Base-by-base conservation (phyloP, 1,140 invertebrate genomes). In the Drosophila bifasciata region DNA sequence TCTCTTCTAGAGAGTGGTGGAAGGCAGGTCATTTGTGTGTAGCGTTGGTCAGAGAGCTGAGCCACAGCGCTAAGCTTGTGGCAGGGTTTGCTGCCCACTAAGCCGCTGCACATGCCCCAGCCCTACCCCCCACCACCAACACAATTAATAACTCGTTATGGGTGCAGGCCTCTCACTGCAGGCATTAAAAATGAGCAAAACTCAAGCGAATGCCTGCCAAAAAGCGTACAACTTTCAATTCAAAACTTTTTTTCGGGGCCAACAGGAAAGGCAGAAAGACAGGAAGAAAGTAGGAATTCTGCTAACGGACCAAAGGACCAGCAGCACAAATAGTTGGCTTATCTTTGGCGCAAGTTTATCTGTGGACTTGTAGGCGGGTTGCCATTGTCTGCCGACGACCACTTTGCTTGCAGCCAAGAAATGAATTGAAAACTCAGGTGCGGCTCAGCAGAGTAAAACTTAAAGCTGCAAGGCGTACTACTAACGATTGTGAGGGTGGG, bases 361-460 rank as follows among this genome's bases (percentile, higher is more conserved):
- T 62, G 64, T n/a, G 44, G 52, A 25, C 39, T 52, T 32, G 43
- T 6, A 74, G 52, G 28, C 28, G 28, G 28, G 28, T 32, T 32
- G 8, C 76, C 69, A 83, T 83, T 78, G 78, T 77, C 68, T 46
- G 68, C 48, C 28, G 8, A 0, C 28, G 8, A 9, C 28, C 49
- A 59, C 36, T 60, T 66, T 70, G 59, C 76, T 71, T 67, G 28
- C 28, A 25, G 1, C 8, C 66, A 85, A 63, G 58, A 76, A 68
- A 72, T 85, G 76, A 79, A 85, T 84, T 85, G 80, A 71, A 79
- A 76, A 53, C 73, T 76, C 79, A 79, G 79, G 71, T 85, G 66
- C 62, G 40, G 40, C n/a, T n/a, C 43, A 21, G 13, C 58, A 50
- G 9, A 11, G 46, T 19, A 6, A 23, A 48, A 52, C 79, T 79